Evolutionary conservation across 1,140 invertebrate species (phyloP).

Genomic region (Agraylea sexmaculata): DNA sequence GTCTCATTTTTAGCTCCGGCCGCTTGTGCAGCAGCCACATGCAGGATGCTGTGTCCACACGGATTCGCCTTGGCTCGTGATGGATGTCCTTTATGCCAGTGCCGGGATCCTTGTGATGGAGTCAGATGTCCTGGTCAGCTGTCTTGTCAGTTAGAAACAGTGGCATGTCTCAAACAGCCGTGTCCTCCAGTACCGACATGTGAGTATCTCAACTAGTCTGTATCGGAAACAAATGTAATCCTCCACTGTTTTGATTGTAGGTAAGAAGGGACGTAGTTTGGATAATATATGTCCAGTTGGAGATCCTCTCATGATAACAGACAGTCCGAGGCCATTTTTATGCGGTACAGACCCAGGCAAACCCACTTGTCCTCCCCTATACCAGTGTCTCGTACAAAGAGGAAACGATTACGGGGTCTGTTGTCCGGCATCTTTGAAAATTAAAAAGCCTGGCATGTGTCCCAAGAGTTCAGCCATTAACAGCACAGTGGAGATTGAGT

Average conservation of each 20-base stretch:
- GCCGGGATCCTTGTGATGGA: constrained; percentile 63
- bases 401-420: constrained; percentile 79
- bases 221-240: neutral
- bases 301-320: constrained; percentile 65
- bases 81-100: constrained; percentile 70
- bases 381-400: constrained; percentile 63
- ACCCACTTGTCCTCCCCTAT: constrained; percentile 68
- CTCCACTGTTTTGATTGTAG: constrained; percentile 29
- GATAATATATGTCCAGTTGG: constrained; percentile 67
- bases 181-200: constrained; percentile 76
- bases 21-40: constrained; percentile 63
- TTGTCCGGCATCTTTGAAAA: constrained; percentile 61
- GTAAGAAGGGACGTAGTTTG: constrained; percentile 57
- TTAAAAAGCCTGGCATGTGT: constrained; percentile 65
- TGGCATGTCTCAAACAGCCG: constrained; percentile 60
- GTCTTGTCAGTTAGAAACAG: constrained; percentile 65
- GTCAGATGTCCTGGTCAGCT: constrained; percentile 62
- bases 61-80: constrained; percentile 61
- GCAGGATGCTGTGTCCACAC: constrained; percentile 78
- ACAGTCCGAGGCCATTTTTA: constrained; percentile 62
- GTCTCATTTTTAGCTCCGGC: constrained; percentile 35
- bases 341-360: constrained; percentile 71
- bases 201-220: constrained; percentile 37
- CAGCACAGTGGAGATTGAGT: constrained; percentile 34
- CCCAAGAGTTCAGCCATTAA: constrained; percentile 32